Percentiles rank a stretch among this genome's conserved stretches.
phyloP scores from a whole-genome alignment of 1,140 invertebrate genomes.

The Drosophila navojoa region DNA sequence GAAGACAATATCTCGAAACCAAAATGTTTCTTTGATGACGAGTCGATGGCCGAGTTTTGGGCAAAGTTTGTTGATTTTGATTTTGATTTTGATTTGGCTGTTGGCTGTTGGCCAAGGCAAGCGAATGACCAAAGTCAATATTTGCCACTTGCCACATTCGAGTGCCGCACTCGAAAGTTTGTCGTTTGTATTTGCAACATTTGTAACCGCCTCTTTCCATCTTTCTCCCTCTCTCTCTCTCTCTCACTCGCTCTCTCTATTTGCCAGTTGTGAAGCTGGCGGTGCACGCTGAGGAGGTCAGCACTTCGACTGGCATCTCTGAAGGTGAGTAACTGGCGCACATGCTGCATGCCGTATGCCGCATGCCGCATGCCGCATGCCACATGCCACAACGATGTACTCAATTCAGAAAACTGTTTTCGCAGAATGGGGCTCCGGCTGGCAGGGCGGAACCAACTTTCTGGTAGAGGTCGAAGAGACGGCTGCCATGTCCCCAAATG shows the following conservation, averaged over 20 bases:
- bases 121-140: conserved; percentile 37
- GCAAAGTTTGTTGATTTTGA: neutral
- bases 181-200: conserved; percentile 23
- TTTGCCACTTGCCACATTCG: conserved; percentile 39
- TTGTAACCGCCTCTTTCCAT: neutral
- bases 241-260: neutral
- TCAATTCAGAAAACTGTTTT: conserved; percentile 4
- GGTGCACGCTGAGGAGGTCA: conserved; percentile 58
- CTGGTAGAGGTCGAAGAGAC: conserved; percentile 81
- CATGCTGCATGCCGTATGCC: conserved; percentile 10
- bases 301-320: conserved; percentile 68
- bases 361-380: too few relatives aligned
- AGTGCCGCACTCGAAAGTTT: conserved; percentile 33
- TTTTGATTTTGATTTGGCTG: conserved; percentile 9
- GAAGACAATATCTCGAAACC: conserved; percentile 9
- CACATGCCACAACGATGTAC: conserved; percentile 21
- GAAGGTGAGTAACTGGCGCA: conserved; percentile 63
- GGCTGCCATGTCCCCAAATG: conserved; percentile 54
- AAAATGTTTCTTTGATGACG: conserved; percentile 3
- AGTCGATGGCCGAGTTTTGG: conserved; percentile 5
- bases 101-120: conserved; percentile 34
- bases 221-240: neutral
- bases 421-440: conserved; percentile 81
- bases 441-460: conserved; percentile 73
- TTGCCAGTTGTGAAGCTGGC: conserved; percentile 64